Evolutionary conservation across 2,888 invertebrate species (phyloP).

Genomic region (Aphidoletes aphidimyza): DNA sequence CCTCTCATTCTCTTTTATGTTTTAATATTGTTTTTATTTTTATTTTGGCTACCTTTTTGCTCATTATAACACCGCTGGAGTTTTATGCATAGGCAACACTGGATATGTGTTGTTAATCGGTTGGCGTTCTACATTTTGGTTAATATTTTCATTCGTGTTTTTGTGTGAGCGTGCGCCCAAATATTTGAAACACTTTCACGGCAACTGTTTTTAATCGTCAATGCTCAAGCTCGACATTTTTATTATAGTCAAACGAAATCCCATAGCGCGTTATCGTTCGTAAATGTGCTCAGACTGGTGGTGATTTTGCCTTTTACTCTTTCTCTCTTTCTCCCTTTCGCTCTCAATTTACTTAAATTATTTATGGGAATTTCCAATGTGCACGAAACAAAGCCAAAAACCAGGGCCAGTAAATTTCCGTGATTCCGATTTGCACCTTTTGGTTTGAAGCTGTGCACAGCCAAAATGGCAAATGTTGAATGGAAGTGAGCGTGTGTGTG

Average conservation of each 20-base stretch:
- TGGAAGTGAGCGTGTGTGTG: background rate
- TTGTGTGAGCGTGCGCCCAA: background rate
- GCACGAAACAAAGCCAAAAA: conserved; percentile 47
- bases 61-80: background rate
- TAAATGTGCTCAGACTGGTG: background rate
- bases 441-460: background rate
- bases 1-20: background rate
- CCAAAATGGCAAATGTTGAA: background rate
- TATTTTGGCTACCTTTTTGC: background rate
- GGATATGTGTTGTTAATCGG: background rate
- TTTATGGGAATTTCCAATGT: conserved; percentile 50
- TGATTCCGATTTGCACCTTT: conserved; percentile 7
- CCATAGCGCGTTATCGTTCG: conserved; percentile 21
- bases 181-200: background rate
- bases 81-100: background rate
- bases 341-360: conserved; percentile 34
- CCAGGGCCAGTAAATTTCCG: background rate
- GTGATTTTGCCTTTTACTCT: no score
- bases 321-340: no score
- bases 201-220: conserved; percentile 52
- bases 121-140: conserved; percentile 10
- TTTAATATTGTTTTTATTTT: background rate
- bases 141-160: background rate
- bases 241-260: background rate
- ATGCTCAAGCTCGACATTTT: conserved; percentile 4